phyloP scores from a whole-genome alignment of 2,888 invertebrate species.

The Punctoribates punctum region DNA sequence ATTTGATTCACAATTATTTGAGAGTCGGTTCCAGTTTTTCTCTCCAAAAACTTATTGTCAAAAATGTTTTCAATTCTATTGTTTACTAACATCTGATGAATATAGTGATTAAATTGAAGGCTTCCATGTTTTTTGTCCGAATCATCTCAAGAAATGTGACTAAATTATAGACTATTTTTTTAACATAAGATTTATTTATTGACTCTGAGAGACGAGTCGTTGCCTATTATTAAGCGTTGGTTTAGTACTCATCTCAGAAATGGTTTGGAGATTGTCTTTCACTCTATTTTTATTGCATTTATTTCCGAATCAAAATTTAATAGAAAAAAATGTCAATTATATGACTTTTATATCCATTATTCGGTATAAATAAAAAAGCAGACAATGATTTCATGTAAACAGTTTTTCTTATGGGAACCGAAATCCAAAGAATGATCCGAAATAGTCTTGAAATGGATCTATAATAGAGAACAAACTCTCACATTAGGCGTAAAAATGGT shows the following conservation, averaged over 20 bases:
- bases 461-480: slow-evolving; percentile 31
- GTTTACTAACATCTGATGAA: no score
- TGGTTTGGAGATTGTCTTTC: not conserved
- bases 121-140: no score
- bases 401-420: slow-evolving; percentile 31
- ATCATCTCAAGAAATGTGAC: no score
- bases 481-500: slow-evolving; percentile 2
- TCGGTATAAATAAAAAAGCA: not conserved
- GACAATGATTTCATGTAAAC: slow-evolving; percentile 33
- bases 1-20: no score
- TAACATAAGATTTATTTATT: no score
- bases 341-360: slow-evolving; percentile 30
- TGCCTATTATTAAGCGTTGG: no score
- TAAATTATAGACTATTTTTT: no score
- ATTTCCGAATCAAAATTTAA: not conserved
- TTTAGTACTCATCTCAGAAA: not conserved
- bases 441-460: not conserved
- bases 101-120: no score
- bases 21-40: no score
- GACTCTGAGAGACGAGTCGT: no score
- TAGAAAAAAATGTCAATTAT: slow-evolving; percentile 5
- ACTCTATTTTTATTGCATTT: not conserved
- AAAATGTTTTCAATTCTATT: no score
- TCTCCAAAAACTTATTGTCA: no score
- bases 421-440: not conserved